phyloP scores from a whole-genome alignment of 2,888 invertebrate species.

The Candidula unifasciata region DNA sequence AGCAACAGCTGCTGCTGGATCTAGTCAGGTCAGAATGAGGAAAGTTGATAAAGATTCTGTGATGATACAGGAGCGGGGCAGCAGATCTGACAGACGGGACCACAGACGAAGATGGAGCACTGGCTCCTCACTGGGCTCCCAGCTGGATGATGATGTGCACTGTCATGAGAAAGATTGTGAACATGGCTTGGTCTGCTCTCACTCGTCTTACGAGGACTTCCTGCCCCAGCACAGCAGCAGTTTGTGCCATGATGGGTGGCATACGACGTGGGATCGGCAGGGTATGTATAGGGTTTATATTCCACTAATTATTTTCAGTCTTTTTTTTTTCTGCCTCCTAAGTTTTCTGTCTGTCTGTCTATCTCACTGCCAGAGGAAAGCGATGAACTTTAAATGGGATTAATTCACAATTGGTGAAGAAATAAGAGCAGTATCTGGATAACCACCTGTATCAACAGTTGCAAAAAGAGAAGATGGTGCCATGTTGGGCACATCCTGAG shows the following conservation, averaged over 20 bases:
- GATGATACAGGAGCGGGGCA: not conserved
- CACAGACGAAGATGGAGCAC: conserved; percentile 45
- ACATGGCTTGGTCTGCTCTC: conserved; percentile 59
- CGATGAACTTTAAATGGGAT: too few relatives aligned
- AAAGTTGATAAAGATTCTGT: not conserved
- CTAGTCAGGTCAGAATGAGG: not conserved
- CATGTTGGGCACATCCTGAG: too few relatives aligned
- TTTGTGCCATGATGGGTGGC: conserved; percentile 42
- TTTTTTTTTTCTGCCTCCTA: too few relatives aligned
- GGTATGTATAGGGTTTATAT: conserved; percentile 5
- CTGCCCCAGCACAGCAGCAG: conserved; percentile 35
- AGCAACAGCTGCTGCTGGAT: too few relatives aligned
- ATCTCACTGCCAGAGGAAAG: too few relatives aligned
- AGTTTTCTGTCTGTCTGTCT: too few relatives aligned
- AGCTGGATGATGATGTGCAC: conserved; percentile 60
- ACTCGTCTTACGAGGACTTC: conserved; percentile 56
- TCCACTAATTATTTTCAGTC: too few relatives aligned
- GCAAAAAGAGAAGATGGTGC: too few relatives aligned
- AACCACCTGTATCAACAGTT: too few relatives aligned
- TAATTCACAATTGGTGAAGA: too few relatives aligned
- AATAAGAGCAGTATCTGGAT: too few relatives aligned
- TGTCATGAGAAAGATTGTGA: conserved; percentile 65
- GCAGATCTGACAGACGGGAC: not conserved
- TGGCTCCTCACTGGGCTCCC: conserved; percentile 40
- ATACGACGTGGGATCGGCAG: conserved; percentile 31